phyloP scores from a whole-genome alignment of 1,140 invertebrate genomes.

The Delia radicum region DNA sequence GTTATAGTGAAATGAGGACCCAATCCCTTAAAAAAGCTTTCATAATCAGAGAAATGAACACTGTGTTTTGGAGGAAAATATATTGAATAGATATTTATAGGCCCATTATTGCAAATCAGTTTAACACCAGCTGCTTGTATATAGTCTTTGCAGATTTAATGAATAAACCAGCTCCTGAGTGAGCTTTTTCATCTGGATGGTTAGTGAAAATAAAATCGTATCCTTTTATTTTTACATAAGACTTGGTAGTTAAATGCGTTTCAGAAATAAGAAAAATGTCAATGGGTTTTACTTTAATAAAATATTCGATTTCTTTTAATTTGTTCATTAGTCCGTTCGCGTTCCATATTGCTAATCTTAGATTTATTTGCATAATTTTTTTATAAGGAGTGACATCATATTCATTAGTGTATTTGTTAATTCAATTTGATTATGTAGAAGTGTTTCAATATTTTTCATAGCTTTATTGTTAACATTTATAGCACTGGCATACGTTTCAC shows the following conservation, averaged over 20 bases:
- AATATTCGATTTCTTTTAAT: slow-evolving; percentile 8
- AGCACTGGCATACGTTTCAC: no score
- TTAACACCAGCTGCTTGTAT: slow-evolving; percentile 28
- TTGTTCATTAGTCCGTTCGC: slow-evolving; percentile 26
- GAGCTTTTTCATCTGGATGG: slow-evolving; percentile 28
- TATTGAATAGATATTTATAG: slow-evolving; percentile 18
- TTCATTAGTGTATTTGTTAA: slow-evolving; percentile 18
- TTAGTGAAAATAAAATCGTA: slow-evolving; percentile 10
- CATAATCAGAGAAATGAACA: slow-evolving; percentile 35
- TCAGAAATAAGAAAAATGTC: slow-evolving; percentile 25
- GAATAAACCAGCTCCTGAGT: slow-evolving; percentile 29
- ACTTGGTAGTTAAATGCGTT: slow-evolving; percentile 26
- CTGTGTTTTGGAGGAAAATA: slow-evolving; percentile 8
- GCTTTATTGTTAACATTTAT: no score
- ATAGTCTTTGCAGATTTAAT: slow-evolving; percentile 15
- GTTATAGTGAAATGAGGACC: slow-evolving; percentile 52
- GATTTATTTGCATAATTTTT: slow-evolving; percentile 26
- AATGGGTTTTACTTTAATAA: slow-evolving; percentile 23
- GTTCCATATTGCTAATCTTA: slow-evolving; percentile 28
- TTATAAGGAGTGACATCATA: slow-evolving; percentile 23
- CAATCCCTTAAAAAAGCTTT: slow-evolving; percentile 42
- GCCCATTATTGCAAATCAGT: slow-evolving; percentile 4
- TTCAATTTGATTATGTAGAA: no score
- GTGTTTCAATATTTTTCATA: not conserved
- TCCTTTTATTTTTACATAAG: slow-evolving; percentile 26